A percentile compares a stretch with the other conserved stretches of the same genome.
These are phyloP conservation scores for Brachycybe producta DNA, from an alignment of 2,888 invertebrate species.

Conservation along the genomic window DNA sequence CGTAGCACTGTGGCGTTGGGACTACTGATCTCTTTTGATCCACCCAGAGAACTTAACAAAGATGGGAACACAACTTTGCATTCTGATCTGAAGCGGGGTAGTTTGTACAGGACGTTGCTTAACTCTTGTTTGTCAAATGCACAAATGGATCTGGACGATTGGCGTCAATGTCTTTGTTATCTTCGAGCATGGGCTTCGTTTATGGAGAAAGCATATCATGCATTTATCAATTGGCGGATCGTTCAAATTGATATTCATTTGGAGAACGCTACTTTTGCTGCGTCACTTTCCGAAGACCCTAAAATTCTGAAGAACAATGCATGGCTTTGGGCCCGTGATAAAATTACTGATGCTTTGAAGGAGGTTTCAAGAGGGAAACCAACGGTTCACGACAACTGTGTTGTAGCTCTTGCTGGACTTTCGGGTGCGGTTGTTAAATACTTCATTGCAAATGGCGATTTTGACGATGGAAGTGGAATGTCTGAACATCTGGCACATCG, in stretches of 20 bases:
- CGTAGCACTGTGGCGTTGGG: no score
- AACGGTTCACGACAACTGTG: slow-evolving; percentile 8
- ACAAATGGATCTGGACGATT: neutral
- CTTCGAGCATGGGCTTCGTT: neutral
- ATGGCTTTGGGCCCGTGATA: neutral
- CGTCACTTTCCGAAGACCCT: neutral
- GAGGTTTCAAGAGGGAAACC: slow-evolving; percentile 10
- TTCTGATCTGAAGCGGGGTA: no score
- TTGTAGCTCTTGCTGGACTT: slow-evolving; percentile 11
- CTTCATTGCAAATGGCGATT: neutral
- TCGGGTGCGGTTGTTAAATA: slow-evolving; percentile 10
- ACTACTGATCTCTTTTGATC: no score
- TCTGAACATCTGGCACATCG: neutral
- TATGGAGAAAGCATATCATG: neutral
- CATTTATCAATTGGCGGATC: no score
- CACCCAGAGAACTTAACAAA: no score
- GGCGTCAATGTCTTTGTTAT: neutral
- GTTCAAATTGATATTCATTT: neutral
- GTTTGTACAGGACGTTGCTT: no score
- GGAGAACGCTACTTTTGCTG: neutral
- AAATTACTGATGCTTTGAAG: neutral
- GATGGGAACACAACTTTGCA: no score
- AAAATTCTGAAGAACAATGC: neutral
- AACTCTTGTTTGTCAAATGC: no score
- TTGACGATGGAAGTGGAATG: neutral